Conservation (phyloP, 2,113 vertebrate species). For the Raja brachyura region DNA sequence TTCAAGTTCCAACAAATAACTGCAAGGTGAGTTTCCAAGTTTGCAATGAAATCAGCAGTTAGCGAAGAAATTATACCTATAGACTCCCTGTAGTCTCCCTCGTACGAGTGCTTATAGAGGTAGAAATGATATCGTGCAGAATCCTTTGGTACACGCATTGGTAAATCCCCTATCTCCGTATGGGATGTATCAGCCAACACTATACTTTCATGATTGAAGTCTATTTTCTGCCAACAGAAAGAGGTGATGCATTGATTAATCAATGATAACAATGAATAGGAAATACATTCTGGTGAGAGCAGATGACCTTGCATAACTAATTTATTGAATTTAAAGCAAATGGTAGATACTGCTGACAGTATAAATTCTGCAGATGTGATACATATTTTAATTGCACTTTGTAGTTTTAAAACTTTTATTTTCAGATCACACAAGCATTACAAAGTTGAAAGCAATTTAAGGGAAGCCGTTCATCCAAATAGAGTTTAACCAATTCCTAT, state of each 20-base stretch:
- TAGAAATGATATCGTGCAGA: constrained; percentile 94
- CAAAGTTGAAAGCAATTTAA: neutral
- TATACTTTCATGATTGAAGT: constrained; percentile 82
- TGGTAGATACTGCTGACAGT: neutral
- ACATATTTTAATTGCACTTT: neutral
- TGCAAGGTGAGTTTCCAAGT: neutral
- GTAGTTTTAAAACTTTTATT: neutral
- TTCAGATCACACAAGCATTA: neutral
- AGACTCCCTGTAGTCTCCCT: constrained; percentile 90
- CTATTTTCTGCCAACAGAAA: constrained; percentile 71
- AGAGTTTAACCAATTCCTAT: neutral
- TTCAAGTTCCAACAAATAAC: neutral
- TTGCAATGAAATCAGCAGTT: neutral
- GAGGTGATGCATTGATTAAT: constrained; percentile 42
- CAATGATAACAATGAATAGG: neutral
- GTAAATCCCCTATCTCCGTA: constrained; percentile 85
- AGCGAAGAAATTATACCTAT: constrained; percentile 62
- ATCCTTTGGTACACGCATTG: constrained; percentile 83
- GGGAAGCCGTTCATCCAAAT: neutral
- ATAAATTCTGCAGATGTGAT: neutral
- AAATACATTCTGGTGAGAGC: neutral
- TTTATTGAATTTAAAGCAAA: neutral
- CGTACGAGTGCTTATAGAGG: constrained; percentile 88
- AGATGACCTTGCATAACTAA: neutral
- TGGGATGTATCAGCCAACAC: constrained; percentile 74